Evolutionary conservation across 1,140 invertebrate genomes (phyloP).

Genomic region (Steinernema feltiae): DNA sequence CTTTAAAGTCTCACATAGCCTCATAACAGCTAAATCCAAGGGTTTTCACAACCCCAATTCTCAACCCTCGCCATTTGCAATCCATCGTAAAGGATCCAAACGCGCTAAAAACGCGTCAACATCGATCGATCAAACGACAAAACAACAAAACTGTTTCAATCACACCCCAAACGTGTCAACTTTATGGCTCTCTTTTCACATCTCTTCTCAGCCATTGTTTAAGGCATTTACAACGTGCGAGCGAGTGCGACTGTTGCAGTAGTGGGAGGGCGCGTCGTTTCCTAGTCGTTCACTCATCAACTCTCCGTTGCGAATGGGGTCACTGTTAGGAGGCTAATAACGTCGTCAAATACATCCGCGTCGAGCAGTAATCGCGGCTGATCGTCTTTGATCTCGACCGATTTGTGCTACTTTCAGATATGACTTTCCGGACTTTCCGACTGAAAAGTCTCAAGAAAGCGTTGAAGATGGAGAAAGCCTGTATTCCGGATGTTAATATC

Average conservation of each 20-base stretch:
- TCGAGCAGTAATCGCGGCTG: not conserved
- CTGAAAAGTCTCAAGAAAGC: not conserved
- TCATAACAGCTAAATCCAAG: no score
- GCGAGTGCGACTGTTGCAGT: no score
- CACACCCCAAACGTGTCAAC: not conserved
- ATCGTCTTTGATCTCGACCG: not conserved
- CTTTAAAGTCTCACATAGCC: no score
- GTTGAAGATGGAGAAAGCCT: not conserved
- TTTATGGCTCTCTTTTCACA: not conserved
- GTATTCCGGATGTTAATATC: not conserved
- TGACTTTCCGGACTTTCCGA: not conserved
- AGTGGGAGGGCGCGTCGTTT: not conserved
- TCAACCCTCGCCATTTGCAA: no score
- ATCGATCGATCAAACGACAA: no score
- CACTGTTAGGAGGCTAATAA: conserved; percentile 3
- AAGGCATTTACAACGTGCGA: not conserved
- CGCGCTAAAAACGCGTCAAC: no score
- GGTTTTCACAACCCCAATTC: no score
- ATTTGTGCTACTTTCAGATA: not conserved
- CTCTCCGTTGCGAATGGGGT: not conserved
- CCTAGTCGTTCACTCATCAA: not conserved
- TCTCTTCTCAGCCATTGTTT: not conserved
- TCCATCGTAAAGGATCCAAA: no score
- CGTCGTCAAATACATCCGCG: not conserved
- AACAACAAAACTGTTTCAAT: not conserved